Conservation (phyloP, 2,888 invertebrate species). For the Diarsia dahlii region DNA sequence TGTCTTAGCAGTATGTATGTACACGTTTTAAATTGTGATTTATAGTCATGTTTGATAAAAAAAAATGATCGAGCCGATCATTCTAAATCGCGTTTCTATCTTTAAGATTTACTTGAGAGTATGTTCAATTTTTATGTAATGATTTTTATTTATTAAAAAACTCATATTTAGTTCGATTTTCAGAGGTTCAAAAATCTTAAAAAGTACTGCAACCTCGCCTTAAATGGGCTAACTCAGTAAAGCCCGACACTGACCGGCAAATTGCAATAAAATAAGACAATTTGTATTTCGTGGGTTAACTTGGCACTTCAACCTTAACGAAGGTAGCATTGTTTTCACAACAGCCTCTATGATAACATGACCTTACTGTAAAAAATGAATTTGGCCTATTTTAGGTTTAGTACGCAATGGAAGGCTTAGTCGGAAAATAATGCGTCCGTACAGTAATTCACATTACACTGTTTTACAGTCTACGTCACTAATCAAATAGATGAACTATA, state of each 20-base stretch:
- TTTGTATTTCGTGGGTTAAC: background rate
- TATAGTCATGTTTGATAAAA: too few relatives aligned
- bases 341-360: conserved; percentile 51
- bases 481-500: conserved; percentile 82
- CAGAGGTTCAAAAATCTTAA: too few relatives aligned
- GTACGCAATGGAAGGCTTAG: conserved; percentile 66
- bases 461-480: conserved; percentile 87
- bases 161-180: too few relatives aligned
- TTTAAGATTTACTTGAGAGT: too few relatives aligned
- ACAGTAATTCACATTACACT: conserved; percentile 80
- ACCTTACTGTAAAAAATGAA: conserved; percentile 47
- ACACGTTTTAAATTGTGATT: too few relatives aligned
- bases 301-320: conserved; percentile 9
- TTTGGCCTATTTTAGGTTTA: conserved; percentile 65
- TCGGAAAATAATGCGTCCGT: conserved; percentile 66
- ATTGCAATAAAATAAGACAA: background rate
- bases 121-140: too few relatives aligned
- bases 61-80: too few relatives aligned
- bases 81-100: too few relatives aligned
- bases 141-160: too few relatives aligned
- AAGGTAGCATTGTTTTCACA: conserved; percentile 59
- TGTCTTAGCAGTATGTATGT: too few relatives aligned
- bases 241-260: background rate
- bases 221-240: background rate
- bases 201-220: too few relatives aligned